Percentiles rank a stretch among this genome's conserved stretches.
These are phyloP conservation scores for Cosmia trapezina DNA, from an alignment of 2,888 invertebrate species.

Conservation along the genomic window DNA sequence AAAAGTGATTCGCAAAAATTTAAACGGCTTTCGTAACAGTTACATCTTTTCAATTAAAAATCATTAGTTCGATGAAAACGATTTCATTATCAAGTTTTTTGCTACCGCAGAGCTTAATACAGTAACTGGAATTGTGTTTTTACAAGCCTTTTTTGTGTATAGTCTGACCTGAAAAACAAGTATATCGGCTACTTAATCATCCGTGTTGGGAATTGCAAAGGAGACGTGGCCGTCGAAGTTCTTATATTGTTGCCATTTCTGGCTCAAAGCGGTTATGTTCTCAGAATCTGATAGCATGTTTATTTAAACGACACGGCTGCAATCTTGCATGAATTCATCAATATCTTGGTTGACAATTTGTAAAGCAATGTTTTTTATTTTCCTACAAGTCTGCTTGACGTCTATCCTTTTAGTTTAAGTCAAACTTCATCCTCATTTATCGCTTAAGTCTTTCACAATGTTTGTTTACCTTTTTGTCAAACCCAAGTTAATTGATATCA, in stretches of 20 bases:
- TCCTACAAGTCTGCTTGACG: background rate
- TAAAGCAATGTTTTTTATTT: background rate
- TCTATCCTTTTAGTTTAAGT: background rate
- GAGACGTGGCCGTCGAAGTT: conserved; percentile 20
- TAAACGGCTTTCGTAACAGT: conserved; percentile 31
- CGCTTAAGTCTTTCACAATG: background rate
- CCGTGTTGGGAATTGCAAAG: conserved; percentile 21
- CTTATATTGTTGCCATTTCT: conserved; percentile 40
- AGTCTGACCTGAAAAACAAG: conserved; percentile 41
- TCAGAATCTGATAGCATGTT: conserved; percentile 34
- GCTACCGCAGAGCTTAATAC: conserved; percentile 8
- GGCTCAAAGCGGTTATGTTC: conserved; percentile 45
- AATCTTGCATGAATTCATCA: conserved; percentile 15
- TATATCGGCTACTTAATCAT: conserved; percentile 49
- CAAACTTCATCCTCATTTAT: background rate
- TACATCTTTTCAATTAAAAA: conserved; percentile 49
- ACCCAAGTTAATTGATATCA: background rate
- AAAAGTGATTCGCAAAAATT: conserved; percentile 36
- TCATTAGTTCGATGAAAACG: conserved; percentile 45
- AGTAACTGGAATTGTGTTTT: conserved; percentile 39
- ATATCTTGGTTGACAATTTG: conserved; percentile 8
- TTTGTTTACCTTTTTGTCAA: conserved; percentile 1
- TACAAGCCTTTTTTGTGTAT: conserved; percentile 38
- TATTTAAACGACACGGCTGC: conserved; percentile 34
- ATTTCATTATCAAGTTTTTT: conserved; percentile 44